These are phyloP conservation scores for Corvus cornix DNA, from an alignment of 2,113 vertebrate genomes.

Conservation along the genomic window DNA sequence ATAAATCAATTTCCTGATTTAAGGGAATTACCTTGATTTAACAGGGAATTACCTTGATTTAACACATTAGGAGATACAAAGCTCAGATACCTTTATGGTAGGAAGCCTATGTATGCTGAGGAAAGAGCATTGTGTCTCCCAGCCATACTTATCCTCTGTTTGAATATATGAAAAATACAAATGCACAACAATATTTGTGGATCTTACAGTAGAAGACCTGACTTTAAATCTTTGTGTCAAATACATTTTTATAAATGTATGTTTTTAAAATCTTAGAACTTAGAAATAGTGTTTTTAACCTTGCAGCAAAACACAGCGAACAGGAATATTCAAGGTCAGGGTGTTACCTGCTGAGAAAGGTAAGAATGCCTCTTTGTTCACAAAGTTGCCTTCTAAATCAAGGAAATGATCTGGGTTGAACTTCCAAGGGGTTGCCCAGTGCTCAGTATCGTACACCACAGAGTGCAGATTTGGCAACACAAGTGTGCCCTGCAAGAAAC, in stretches of 20 bases:
- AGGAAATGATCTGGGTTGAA: slow-evolving; percentile 72
- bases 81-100: neutral
- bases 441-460: slow-evolving; percentile 36
- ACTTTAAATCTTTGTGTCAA: neutral
- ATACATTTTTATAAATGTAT: neutral
- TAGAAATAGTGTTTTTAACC: neutral
- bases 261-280: neutral
- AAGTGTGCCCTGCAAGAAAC: slow-evolving; percentile 54
- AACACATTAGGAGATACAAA: neutral
- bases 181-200: neutral
- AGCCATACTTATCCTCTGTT: neutral
- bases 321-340: neutral
- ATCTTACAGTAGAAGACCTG: neutral
- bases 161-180: neutral
- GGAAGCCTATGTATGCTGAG: neutral
- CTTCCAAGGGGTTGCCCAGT: slow-evolving; percentile 56
- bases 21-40: neutral
- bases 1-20: neutral
- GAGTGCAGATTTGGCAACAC: slow-evolving; percentile 67
- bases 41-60: neutral
- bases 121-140: neutral
- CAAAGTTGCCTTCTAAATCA: slow-evolving; percentile 62
- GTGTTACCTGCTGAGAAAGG: slow-evolving; percentile 70
- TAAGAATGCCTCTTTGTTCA: slow-evolving; percentile 65
- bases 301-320: neutral